A percentile compares a stretch with the other conserved stretches of the same genome.
phyloP scores from a whole-genome alignment of 2,113 vertebrate genomes.

The Herpetotheres cachinnans region DNA sequence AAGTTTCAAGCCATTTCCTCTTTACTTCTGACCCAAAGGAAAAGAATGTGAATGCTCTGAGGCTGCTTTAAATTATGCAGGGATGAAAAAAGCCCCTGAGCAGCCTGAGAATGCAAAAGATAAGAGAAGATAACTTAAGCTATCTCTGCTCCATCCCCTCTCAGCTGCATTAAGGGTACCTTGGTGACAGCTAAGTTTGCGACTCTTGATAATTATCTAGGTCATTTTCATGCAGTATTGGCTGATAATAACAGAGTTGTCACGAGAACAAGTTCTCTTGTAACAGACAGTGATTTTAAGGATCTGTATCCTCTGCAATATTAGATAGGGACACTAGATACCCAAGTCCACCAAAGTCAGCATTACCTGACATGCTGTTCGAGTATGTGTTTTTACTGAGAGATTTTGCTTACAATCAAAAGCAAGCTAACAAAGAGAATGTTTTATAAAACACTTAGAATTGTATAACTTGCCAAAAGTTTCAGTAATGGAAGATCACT shows the following conservation, averaged over 20 bases:
- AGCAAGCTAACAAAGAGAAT: background rate
- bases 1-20: background rate
- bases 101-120: background rate
- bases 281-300: background rate
- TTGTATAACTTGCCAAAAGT: background rate
- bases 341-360: background rate
- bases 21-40: background rate
- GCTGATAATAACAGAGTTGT: background rate
- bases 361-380: background rate
- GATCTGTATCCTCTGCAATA: background rate
- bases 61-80: background rate
- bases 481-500: background rate
- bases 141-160: background rate
- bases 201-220: background rate
- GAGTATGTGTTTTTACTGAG: background rate
- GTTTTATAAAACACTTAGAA: slow-evolving; percentile 19
- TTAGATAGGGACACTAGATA: background rate
- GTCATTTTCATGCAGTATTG: background rate
- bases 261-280: background rate
- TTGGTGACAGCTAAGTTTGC: background rate
- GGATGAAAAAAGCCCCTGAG: background rate
- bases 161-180: background rate
- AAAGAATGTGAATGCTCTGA: background rate
- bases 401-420: slow-evolving; percentile 25
- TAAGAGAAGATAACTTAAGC: background rate